phyloP scores from a whole-genome alignment of 2,888 invertebrate genomes.

The Mechanitis messenoides region DNA sequence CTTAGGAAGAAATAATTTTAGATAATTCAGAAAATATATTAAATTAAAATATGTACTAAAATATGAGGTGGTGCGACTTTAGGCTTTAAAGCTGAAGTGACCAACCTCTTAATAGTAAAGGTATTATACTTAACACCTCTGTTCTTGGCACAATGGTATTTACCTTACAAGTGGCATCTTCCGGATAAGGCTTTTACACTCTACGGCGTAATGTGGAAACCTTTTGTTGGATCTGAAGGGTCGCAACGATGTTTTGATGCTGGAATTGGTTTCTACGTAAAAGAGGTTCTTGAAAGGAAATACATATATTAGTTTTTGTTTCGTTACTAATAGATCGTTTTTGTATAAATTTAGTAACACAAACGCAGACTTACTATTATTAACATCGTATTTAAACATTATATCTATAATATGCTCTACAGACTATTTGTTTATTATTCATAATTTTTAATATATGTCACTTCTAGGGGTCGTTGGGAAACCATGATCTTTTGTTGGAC shows the following conservation, averaged over 20 bases:
- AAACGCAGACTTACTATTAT: not conserved
- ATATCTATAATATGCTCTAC: not conserved
- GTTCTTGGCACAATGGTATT: constrained; percentile 52
- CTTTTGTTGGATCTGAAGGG: constrained; percentile 60
- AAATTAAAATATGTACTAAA: too few species aligned
- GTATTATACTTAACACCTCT: constrained; percentile 31
- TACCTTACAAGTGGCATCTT: constrained; percentile 72
- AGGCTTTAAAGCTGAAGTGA: constrained; percentile 9
- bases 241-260: constrained; percentile 21
- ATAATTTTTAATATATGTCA: constrained; percentile 1
- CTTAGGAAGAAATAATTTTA: too few species aligned
- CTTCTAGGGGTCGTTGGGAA: constrained; percentile 30
- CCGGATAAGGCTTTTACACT: constrained; percentile 65
- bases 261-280: constrained; percentile 14
- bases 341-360: too few species aligned
- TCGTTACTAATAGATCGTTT: not conserved
- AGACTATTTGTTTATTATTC: not conserved
- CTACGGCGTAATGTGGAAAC: constrained; percentile 65
- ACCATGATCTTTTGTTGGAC: constrained; percentile 46
- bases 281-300: not conserved
- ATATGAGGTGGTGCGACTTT: too few species aligned
- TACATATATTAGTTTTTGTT: not conserved
- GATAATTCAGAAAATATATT: too few species aligned
- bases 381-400: not conserved
- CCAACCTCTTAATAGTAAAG: constrained; percentile 19